Evolutionary conservation across 2,113 vertebrate species (phyloP), one percentile per base, ranked within the genome.

Genomic region (Cynocephalus volans): DNA sequence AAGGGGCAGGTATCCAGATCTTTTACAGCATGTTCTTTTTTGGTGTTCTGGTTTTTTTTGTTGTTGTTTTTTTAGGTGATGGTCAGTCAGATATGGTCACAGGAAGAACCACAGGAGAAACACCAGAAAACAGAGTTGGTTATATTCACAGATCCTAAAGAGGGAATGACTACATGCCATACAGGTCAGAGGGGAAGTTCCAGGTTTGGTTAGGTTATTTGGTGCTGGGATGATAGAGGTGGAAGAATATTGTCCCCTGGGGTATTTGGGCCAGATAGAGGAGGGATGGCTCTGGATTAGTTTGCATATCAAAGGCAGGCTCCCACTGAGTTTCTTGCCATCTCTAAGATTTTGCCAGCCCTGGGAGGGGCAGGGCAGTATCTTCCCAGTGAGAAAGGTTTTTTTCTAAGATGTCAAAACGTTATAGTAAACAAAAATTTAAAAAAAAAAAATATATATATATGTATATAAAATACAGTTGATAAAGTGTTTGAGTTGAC

Each of bases 161-260:
- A 28, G 14, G 28, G 24, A 5, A 56, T 85, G 23, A 28, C 11
- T 19, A 72, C 3, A n/a, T 24, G 8, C 5, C 17, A n/a, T 17
- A 18, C 0, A 19, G 17, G 8, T 52, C 50, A 48, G 2, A 45
- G 1, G 6, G 36, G 45, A 21, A 45, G 17, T 56, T 9, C 1
- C 72, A 77, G 12, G 13, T 28, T 69, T 76, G 28, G 3, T 67
- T 13, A 58, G 14, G 13, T 33, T 2, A 48, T 10, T 11, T 41
- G 62, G 12, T 13, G 1, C 50, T 36, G 4, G 12, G 12, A 24
- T 26, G 23, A 48, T 28, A 69, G 26, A 75, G 26, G 23, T 5
- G 72, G n/a, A 58, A 10, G 26, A 58, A 67, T 24, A 45, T 19
- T 54, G 8, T 19, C 13, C 13, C 19, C 8, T n/a, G 24, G n/a